Base-by-base conservation (phyloP, 2,113 vertebrate genomes). In the Epinephelus moara region DNA sequence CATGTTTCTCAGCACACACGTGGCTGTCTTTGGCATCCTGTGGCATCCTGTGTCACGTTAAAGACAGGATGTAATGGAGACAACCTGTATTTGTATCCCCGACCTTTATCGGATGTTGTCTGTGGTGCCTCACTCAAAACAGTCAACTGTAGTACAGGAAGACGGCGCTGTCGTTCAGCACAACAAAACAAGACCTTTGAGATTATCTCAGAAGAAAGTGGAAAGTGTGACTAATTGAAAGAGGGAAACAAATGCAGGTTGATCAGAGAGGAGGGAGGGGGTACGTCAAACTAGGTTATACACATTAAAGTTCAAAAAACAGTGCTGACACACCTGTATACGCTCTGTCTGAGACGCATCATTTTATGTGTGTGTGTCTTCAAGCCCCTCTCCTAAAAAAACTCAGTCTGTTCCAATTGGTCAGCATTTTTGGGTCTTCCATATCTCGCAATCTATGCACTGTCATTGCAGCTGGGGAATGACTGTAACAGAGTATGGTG, bases 51-150 rank as follows among this genome's bases (percentile, higher is more conserved):
- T 80, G 59, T 59, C 62, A 56, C 37, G 0, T 30, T 30, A 30
- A 30, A 30, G 30, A 30, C 30, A 30, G 30, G 30, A 30, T 30
- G 30, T 49, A 79, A 84, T 30, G 25, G 69, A 84, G 40, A 57
- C 27, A 3, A 56, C 6, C 17, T 57, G 59, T 53, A 15, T 70
- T 57, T 70, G 57, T 57, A 45, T 49, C 62, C 63, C 14, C 12
- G 49, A 25, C 15, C 37, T 64, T 74, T 25, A 4, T 25, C 30
- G 0, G 30, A 7, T 23, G 33, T 25, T 9, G 6, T 49, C 53
- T 68, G 55, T 19, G 18, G 61, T 2, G 30, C 17, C 33, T 82
- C 56, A 0, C 18, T 53, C 55, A 52, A 23, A 23, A 12, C 42
- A 57, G 33, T 49, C 49, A 59, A 14, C 10, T 11, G 55, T 68